These are phyloP conservation scores for Psettodes erumei DNA, from an alignment of 2,113 vertebrate genomes.

Conservation along the genomic window DNA sequence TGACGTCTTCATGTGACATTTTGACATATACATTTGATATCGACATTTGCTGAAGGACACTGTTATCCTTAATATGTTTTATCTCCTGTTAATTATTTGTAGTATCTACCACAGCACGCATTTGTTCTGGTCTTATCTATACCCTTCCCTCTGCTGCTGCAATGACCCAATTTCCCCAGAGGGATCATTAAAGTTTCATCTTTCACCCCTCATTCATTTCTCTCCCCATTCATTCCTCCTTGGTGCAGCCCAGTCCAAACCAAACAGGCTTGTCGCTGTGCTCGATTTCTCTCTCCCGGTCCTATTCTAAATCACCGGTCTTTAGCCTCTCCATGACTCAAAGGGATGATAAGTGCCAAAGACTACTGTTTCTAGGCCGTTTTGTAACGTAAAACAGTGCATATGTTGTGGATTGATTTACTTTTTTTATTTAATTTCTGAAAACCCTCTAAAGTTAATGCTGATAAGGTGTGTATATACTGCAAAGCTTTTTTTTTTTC, in stretches of 20 bases:
- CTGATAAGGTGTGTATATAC: not conserved
- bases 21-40: not conserved
- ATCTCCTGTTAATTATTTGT: conserved; percentile 52
- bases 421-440: not conserved
- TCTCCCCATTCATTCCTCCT: conserved; percentile 64
- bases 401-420: not conserved
- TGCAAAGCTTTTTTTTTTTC: not conserved
- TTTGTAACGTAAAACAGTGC: not conserved
- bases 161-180: conserved; percentile 72
- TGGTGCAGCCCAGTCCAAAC: conserved; percentile 63
- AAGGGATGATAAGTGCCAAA: conserved; percentile 28
- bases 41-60: not conserved
- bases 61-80: conserved; percentile 40
- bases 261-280: conserved; percentile 70
- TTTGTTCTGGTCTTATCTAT: conserved; percentile 57
- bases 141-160: conserved; percentile 44
- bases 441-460: not conserved
- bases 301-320: conserved; percentile 51
- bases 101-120: conserved; percentile 41
- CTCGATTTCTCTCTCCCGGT: conserved; percentile 48
- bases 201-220: conserved; percentile 76
- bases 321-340: conserved; percentile 33
- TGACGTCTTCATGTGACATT: conserved; percentile 19
- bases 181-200: conserved; percentile 81
- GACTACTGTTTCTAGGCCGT: conserved; percentile 35